Evolutionary conservation across 92 coral and sea anemone species (phyloP).

Genomic region (Palythoa caribaeorum): DNA sequence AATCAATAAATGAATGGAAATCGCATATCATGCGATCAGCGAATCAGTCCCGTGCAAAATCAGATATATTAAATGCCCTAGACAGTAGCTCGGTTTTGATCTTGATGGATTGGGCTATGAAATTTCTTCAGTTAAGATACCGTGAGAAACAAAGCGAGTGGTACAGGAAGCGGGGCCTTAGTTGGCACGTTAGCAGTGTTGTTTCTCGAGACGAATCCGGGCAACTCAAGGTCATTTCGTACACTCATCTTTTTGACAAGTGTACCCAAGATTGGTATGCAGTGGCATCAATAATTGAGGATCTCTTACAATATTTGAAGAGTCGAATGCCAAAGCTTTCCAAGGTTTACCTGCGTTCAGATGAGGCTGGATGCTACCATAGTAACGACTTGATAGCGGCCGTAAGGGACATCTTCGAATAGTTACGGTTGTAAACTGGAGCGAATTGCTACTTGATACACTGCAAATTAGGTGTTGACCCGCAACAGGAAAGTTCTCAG

Average conservation of each 20-base stretch:
- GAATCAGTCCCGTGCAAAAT: constrained; percentile 12
- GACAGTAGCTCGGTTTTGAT: constrained; percentile 17
- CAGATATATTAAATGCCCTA: neutral
- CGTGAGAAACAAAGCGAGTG: constrained; percentile 4
- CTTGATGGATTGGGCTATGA: constrained; percentile 26
- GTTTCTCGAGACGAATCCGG: constrained; percentile 2
- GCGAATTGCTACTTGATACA: neutral
- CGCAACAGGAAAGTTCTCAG: neutral
- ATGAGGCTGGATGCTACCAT: constrained; percentile 37
- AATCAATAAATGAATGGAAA: neutral
- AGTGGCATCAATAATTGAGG: constrained; percentile 12
- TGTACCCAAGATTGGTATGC: constrained; percentile 19
- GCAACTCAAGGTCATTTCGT: constrained; percentile 11
- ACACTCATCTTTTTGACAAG: neutral
- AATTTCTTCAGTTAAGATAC: constrained; percentile 5
- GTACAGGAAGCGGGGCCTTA: constrained; percentile 9
- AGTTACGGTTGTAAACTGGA: neutral
- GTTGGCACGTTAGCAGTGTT: constrained; percentile 20
- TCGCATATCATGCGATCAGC: constrained; percentile 13
- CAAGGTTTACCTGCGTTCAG: constrained; percentile 31
- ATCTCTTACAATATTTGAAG: constrained; percentile 8
- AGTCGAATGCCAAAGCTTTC: neutral
- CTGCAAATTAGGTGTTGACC: neutral
- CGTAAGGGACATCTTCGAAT: neutral
- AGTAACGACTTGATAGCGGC: constrained; percentile 11